These are phyloP conservation scores for Ridgeia piscesae DNA, from an alignment of 1,140 invertebrate species.

Conservation along the genomic window DNA sequence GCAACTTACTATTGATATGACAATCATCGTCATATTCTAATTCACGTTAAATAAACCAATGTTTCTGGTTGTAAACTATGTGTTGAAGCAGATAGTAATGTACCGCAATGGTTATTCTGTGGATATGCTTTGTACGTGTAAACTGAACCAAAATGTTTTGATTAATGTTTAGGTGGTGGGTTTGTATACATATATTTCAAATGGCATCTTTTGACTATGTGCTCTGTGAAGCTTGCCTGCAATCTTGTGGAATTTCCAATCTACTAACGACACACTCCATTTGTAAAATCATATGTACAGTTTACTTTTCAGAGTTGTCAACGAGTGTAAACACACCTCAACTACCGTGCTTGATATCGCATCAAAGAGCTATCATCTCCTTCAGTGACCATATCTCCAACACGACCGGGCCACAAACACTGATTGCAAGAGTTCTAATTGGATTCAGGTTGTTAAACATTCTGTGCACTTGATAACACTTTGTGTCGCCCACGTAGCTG, in stretches of 20 bases:
- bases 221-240: too few relatives aligned
- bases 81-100: too few relatives aligned
- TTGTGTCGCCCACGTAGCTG: too few relatives aligned
- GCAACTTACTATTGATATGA: too few relatives aligned
- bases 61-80: too few relatives aligned
- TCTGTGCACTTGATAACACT: neutral
- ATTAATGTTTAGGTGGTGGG: too few relatives aligned
- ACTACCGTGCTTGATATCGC: too few relatives aligned
- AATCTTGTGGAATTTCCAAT: neutral
- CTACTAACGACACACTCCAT: neutral
- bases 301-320: neutral
- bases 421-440: neutral
- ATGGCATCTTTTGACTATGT: too few relatives aligned
- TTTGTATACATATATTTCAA: too few relatives aligned
- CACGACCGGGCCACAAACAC: neutral
- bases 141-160: too few relatives aligned
- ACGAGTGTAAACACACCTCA: neutral
- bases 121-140: too few relatives aligned
- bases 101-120: too few relatives aligned
- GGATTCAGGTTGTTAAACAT: neutral
- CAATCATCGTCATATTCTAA: neutral
- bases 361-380: neutral
- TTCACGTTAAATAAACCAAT: neutral
- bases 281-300: neutral
- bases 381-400: neutral